These are phyloP conservation scores for Hyalella azteca DNA, from an alignment of 2,888 invertebrate species.

Conservation along the genomic window DNA sequence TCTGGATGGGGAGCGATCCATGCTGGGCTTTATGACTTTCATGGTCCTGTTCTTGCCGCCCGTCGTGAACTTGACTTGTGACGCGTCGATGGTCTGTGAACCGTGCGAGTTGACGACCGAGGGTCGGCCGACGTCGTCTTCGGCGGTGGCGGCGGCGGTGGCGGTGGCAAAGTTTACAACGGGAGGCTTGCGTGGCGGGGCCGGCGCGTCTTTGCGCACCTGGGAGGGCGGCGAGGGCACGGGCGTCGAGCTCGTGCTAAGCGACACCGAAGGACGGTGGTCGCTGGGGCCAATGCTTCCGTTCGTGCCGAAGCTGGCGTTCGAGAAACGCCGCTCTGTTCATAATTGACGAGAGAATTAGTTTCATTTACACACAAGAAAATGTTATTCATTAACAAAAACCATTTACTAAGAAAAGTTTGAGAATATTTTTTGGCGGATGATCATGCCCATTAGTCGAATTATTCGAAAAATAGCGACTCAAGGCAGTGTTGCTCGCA, in stretches of 20 bases:
- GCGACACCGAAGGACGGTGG: slow-evolving; percentile 4
- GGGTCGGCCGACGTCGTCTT: background rate
- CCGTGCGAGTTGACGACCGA: background rate
- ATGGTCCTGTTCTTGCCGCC: background rate
- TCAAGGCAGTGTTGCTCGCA: no score
- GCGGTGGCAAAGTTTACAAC: background rate
- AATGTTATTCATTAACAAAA: no score
- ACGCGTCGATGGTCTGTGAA: background rate
- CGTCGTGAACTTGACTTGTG: background rate
- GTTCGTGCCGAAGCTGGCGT: slow-evolving; percentile 19
- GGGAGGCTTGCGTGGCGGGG: background rate
- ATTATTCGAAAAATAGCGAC: no score
- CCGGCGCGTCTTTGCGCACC: no score
- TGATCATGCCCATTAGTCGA: no score
- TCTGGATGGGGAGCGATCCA: slow-evolving; percentile 13
- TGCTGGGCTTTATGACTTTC: slow-evolving; percentile 12
- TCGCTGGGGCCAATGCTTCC: slow-evolving; percentile 15
- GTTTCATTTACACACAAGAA: no score
- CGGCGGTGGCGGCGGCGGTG: background rate
- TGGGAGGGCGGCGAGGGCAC: slow-evolving; percentile 6
- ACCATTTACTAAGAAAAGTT: no score
- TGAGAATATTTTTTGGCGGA: no score
- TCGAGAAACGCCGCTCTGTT: slow-evolving; percentile 30
- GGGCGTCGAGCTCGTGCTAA: slow-evolving; percentile 13
- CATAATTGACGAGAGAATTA: no score